Conservation (phyloP, 2,113 vertebrate genomes). For the Colius striatus region DNA sequence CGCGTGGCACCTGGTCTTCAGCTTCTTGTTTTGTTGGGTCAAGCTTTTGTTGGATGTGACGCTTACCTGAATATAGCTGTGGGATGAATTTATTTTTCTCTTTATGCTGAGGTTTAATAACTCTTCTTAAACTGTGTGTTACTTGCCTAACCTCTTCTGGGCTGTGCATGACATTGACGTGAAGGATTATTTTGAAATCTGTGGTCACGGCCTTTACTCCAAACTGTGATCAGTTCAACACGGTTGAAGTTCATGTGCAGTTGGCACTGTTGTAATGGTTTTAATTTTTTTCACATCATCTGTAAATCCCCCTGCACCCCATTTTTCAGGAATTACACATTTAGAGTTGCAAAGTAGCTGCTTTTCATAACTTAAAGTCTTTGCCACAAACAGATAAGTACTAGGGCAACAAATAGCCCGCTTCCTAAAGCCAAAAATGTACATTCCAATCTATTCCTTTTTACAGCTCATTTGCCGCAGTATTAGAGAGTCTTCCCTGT, state of each 20-base stretch:
- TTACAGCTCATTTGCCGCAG: background rate
- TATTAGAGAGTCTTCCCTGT: constrained; percentile 18
- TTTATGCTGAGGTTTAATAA: background rate
- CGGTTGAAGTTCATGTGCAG: constrained; percentile 26
- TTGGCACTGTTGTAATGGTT: background rate
- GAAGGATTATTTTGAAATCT: constrained; percentile 19
- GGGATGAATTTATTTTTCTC: background rate
- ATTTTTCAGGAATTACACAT: background rate
- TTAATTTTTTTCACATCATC: background rate
- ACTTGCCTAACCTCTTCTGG: constrained; percentile 19
- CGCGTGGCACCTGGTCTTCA: too few relatives aligned
- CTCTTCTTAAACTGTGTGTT: background rate
- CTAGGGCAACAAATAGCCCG: background rate
- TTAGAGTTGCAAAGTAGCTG: background rate
- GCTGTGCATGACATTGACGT: background rate
- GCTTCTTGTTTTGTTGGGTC: background rate
- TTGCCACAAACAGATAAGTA: background rate
- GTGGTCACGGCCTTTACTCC: constrained; percentile 38
- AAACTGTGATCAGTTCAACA: constrained; percentile 12
- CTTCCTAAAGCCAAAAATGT: background rate
- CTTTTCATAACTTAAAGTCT: background rate
- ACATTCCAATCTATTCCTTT: background rate
- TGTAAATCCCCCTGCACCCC: background rate
- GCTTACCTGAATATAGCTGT: constrained; percentile 31
- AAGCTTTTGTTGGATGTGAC: background rate